Conservation (phyloP, 2,113 vertebrate genomes). For the Microtus oregoni region DNA sequence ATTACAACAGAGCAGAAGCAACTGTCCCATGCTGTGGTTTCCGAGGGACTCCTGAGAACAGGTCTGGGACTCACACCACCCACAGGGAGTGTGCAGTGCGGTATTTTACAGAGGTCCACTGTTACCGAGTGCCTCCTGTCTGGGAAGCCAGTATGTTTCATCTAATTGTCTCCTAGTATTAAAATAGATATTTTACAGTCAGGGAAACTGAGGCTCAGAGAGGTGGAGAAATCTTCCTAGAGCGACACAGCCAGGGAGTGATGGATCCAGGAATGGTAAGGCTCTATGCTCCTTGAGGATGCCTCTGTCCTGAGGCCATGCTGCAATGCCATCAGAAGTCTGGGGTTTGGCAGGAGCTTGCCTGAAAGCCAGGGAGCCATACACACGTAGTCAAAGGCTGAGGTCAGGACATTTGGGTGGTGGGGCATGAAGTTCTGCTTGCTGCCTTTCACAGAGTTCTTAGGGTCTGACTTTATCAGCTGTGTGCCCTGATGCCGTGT, state of each 20-base stretch:
- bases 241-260: not conserved
- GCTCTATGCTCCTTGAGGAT: not conserved
- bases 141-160: not conserved
- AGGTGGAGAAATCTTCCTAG: not conserved
- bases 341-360: not conserved
- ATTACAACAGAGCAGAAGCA: not conserved
- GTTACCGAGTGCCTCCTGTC: not conserved
- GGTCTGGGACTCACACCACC: not conserved
- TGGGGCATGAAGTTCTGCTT: not conserved
- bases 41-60: not conserved
- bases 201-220: not conserved
- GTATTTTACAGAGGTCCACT: not conserved
- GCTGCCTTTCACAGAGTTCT: not conserved
- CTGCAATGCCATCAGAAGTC: not conserved
- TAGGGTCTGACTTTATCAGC: not conserved
- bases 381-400: not conserved
- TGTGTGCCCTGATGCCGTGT: fast-evolving
- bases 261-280: not conserved
- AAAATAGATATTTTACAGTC: not conserved
- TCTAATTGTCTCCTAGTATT: not conserved
- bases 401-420: not conserved
- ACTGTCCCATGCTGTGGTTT: not conserved
- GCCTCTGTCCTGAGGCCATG: not conserved
- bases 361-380: not conserved
- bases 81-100: not conserved